phyloP scores from a whole-genome alignment of 1,140 invertebrate species.

The Phymastichus coffea region DNA sequence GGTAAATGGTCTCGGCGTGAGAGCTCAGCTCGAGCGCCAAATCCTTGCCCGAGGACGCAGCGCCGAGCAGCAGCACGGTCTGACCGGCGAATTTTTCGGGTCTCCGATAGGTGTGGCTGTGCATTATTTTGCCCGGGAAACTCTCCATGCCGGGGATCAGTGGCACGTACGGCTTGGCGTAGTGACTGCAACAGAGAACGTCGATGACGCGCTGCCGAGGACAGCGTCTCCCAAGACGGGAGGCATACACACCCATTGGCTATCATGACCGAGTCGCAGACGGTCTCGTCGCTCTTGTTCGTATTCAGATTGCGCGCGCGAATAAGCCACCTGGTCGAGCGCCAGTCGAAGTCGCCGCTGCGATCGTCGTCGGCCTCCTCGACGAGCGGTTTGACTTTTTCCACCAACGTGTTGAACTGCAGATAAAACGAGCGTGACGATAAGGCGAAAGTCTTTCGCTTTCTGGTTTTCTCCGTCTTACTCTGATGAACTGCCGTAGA shows the following conservation, averaged over 20 bases:
- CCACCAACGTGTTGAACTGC: slow-evolving; percentile 46
- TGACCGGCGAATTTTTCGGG: background rate
- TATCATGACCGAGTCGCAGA: slow-evolving; percentile 65
- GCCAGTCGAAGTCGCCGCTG: slow-evolving; percentile 13
- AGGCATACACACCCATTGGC: slow-evolving; percentile 66
- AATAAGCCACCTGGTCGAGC: slow-evolving; percentile 42
- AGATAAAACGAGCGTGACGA: too few species aligned
- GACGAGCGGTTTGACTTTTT: slow-evolving; percentile 38
- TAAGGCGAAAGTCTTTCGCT: too few species aligned
- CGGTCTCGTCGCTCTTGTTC: slow-evolving; percentile 37
- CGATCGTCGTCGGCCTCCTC: background rate
- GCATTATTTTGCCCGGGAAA: background rate
- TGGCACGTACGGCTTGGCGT: background rate
- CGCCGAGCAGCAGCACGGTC: background rate
- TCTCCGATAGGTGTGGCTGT: background rate
- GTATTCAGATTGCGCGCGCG: slow-evolving; percentile 49
- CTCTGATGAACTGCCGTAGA: slow-evolving; percentile 58
- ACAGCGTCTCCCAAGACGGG: too few species aligned
- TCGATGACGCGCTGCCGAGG: background rate
- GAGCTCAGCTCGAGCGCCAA: background rate
- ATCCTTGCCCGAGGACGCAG: background rate
- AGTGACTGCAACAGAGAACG: background rate
- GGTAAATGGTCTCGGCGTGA: background rate
- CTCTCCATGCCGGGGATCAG: background rate
- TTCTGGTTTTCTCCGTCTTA: slow-evolving; percentile 32